phyloP scores from a whole-genome alignment of 2,113 vertebrate genomes.

The Phodopus roborovskii region DNA sequence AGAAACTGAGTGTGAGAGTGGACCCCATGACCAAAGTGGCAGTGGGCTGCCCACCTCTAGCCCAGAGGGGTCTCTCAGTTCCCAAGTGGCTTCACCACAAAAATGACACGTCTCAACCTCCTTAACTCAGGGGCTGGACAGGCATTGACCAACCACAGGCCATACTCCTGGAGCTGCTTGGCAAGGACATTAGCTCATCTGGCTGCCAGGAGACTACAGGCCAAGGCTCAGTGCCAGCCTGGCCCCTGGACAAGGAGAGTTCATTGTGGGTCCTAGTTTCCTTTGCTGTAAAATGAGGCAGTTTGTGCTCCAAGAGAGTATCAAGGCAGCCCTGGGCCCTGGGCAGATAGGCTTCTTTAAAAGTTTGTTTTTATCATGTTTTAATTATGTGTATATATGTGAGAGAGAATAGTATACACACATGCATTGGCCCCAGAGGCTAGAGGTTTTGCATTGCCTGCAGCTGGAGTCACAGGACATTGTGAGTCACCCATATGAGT shows the following conservation, averaged over 20 bases:
- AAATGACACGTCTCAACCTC: background rate
- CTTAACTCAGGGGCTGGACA: fast-evolving
- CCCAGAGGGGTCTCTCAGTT: background rate
- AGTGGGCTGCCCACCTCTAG: background rate
- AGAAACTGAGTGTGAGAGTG: background rate
- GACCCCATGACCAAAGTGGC: background rate
- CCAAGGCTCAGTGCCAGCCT: background rate
- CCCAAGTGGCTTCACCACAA: background rate
- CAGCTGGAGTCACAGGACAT: background rate
- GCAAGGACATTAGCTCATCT: too few species aligned
- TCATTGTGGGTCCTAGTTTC: background rate
- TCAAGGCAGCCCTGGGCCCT: background rate
- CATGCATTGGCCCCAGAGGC: background rate
- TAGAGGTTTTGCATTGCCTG: background rate
- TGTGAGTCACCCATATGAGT: background rate
- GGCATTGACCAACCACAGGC: too few species aligned
- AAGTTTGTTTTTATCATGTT: background rate
- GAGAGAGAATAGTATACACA: background rate
- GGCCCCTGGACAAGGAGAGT: background rate
- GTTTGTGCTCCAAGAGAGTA: too few species aligned
- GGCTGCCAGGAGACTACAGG: background rate
- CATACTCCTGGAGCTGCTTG: background rate
- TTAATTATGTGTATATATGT: background rate
- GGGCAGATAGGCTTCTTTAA: background rate
- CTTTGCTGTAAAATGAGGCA: background rate